These are phyloP conservation scores for Thelaira solivaga DNA, from an alignment of 2,888 invertebrate genomes.

Conservation along the genomic window DNA sequence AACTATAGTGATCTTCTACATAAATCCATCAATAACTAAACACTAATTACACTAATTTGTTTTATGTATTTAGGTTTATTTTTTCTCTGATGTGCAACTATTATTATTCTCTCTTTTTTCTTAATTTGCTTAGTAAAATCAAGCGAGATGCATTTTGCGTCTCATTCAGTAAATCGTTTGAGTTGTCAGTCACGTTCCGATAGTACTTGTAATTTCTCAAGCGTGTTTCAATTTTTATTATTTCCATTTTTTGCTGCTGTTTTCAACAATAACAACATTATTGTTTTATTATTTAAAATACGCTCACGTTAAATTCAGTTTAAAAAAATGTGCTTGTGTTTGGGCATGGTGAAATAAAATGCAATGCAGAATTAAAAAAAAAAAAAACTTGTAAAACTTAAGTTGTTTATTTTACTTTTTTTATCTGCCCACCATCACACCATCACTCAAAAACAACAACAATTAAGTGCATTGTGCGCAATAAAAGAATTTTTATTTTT, in stretches of 20 bases:
- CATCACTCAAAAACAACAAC: neutral
- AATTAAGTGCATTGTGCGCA: constrained; percentile 1
- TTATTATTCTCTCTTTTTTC: no score
- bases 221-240: neutral
- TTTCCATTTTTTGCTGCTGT: no score
- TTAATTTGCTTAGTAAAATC: neutral
- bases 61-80: no score
- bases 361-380: neutral
- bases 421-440: neutral
- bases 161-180: neutral
- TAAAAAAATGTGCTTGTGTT: constrained; percentile 30
- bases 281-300: constrained; percentile 16
- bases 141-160: neutral
- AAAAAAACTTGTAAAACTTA: constrained; percentile 12
- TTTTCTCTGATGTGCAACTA: no score
- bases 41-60: no score
- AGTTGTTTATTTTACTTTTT: constrained; percentile 17
- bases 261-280: neutral
- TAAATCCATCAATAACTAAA: no score
- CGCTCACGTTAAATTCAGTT: constrained; percentile 30
- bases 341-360: constrained; percentile 1
- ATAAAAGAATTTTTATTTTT: constrained; percentile 25
- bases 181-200: constrained; percentile 23
- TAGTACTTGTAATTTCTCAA: constrained; percentile 4
- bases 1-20: no score